These are phyloP conservation scores for Caenorhabditis briggsae DNA, from an alignment of 1,140 invertebrate genomes.

Conservation along the genomic window DNA sequence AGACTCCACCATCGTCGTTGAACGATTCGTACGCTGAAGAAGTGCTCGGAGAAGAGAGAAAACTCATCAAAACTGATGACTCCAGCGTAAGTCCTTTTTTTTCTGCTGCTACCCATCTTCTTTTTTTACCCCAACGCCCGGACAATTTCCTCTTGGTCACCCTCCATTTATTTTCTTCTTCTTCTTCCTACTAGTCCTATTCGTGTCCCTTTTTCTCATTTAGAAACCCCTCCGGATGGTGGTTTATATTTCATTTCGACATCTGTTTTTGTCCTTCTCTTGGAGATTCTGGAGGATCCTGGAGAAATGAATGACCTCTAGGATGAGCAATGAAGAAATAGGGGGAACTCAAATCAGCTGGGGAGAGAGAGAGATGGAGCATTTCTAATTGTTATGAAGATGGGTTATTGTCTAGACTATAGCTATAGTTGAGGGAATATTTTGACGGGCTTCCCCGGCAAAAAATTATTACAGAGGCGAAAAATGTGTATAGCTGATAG, in stretches of 20 bases:
- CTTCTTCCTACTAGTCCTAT: background rate
- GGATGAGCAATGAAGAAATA: background rate
- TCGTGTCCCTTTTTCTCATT: background rate
- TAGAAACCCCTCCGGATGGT: background rate
- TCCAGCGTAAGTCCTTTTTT: constrained; percentile 37
- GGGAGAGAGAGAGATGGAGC: too few relatives aligned
- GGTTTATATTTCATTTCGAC: constrained; percentile 35
- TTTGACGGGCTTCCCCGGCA: background rate
- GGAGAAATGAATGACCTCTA: background rate
- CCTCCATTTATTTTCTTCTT: constrained; percentile 46
- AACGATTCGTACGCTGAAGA: constrained; percentile 45
- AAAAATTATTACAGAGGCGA: too few relatives aligned
- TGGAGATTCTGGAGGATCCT: background rate
- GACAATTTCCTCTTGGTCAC: constrained; percentile 33
- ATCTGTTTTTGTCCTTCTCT: background rate
- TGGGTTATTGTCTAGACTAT: background rate
- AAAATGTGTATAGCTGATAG: too few relatives aligned
- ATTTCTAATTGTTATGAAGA: background rate
- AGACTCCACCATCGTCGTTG: constrained; percentile 38
- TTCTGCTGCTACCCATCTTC: background rate
- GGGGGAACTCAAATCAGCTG: background rate
- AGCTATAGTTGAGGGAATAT: constrained; percentile 6
- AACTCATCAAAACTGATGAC: constrained; percentile 53
- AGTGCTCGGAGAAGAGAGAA: background rate
- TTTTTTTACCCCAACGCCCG: background rate